These are phyloP conservation scores for Lysiphlebus fabarum DNA, from an alignment of 1,140 invertebrate genomes.

Conservation along the genomic window DNA sequence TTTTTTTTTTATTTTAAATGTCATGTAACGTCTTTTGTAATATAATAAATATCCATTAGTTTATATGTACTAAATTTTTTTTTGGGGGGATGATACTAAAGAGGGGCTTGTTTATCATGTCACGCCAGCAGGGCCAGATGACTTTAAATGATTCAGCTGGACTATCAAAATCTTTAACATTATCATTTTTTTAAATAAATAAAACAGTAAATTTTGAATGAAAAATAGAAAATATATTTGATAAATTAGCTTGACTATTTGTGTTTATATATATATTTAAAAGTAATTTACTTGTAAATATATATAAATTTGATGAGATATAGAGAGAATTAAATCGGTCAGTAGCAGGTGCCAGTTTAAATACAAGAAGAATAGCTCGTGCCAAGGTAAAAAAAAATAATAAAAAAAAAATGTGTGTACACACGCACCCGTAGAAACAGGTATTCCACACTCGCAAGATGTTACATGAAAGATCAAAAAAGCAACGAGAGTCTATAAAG, in stretches of 20 bases:
- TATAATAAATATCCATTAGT: constrained; percentile 28
- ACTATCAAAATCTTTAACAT: not conserved
- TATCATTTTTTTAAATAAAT: too few species aligned
- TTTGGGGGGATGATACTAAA: constrained; percentile 21
- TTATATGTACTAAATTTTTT: not conserved
- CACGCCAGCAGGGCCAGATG: constrained; percentile 24
- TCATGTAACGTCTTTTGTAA: constrained; percentile 14
- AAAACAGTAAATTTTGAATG: too few species aligned
- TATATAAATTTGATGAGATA: too few species aligned
- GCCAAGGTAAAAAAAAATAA: constrained; percentile 1
- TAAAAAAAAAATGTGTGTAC: constrained; percentile 6
- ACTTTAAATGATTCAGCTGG: constrained; percentile 20
- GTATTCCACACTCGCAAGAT: constrained; percentile 37
- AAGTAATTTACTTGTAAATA: too few species aligned
- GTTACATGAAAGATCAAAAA: constrained; percentile 28
- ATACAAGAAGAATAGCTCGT: constrained; percentile 22
- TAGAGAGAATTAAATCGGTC: not conserved
- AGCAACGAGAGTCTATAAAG: constrained; percentile 1
- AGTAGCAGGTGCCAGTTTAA: constrained; percentile 9
- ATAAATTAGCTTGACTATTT: too few species aligned
- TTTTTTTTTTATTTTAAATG: constrained; percentile 2
- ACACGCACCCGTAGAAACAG: constrained; percentile 27
- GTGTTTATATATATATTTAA: too few species aligned
- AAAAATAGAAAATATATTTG: too few species aligned
- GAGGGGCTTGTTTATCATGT: constrained; percentile 28